A percentile compares a stretch with the other conserved stretches of the same genome.
These are phyloP conservation scores for Amphipoea oculea DNA, from an alignment of 2,888 invertebrate genomes.

Conservation along the genomic window DNA sequence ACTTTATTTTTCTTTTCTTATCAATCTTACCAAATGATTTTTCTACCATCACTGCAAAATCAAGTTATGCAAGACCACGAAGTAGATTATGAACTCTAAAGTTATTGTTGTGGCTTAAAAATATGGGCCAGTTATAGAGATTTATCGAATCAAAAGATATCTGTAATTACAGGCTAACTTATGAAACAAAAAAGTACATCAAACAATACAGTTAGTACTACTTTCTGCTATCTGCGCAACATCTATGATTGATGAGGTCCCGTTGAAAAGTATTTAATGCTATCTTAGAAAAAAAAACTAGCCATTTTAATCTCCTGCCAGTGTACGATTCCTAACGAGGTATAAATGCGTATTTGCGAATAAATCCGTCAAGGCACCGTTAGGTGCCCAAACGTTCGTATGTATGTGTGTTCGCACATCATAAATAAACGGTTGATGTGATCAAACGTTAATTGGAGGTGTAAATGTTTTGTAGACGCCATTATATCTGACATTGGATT, in stretches of 20 bases:
- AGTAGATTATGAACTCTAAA: background rate
- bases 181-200: conserved; percentile 11
- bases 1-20: background rate
- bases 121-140: background rate
- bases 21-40: background rate
- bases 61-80: background rate
- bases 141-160: background rate
- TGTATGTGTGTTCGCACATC: conserved; percentile 29
- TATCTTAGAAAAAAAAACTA: conserved; percentile 34
- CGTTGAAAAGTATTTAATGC: conserved; percentile 51
- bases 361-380: conserved; percentile 72
- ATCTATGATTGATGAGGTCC: conserved; percentile 45
- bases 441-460: conserved; percentile 35
- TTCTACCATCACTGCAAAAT: background rate
- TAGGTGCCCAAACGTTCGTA: conserved; percentile 46
- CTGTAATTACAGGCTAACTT: background rate
- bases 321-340: conserved; percentile 53
- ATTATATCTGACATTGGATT: conserved; percentile 29
- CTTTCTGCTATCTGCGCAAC: conserved; percentile 19
- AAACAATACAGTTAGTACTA: conserved; percentile 48
- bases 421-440: conserved; percentile 40
- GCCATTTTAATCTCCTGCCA: conserved; percentile 56
- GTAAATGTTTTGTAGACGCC: conserved; percentile 27
- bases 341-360: conserved; percentile 70
- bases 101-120: background rate